Evolutionary conservation across 2,113 vertebrate genomes (phyloP).

Genomic region (Cyprinodon tularosa): DNA sequence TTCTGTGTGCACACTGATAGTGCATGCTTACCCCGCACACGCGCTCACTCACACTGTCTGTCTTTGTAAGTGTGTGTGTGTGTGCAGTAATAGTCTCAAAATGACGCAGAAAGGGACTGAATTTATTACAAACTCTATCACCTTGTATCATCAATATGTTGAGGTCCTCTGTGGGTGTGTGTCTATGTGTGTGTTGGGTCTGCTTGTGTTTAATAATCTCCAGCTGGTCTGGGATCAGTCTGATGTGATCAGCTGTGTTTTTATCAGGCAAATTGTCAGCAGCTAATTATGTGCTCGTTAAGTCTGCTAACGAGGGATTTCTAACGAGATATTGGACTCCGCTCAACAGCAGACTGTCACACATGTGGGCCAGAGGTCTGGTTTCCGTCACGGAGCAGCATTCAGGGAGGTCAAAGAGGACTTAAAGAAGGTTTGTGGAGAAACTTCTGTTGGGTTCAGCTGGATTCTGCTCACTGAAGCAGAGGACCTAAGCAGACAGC

Average conservation of each 20-base stretch:
- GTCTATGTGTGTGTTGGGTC: neutral
- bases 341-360: constrained; percentile 5
- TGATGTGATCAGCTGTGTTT: constrained; percentile 40
- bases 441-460: neutral
- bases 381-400: neutral
- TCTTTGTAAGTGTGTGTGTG: neutral
- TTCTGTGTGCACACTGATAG: too few species aligned
- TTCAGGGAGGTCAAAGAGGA: neutral
- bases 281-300: constrained; percentile 42
- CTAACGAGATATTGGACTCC: constrained; percentile 29
- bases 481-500: neutral
- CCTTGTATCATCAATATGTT: neutral
- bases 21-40: too few species aligned
- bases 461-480: neutral
- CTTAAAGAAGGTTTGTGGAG: neutral
- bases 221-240: constrained; percentile 30
- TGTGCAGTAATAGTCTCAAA: constrained; percentile 1
- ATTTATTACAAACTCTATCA: constrained; percentile 18
- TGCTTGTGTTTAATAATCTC: neutral
- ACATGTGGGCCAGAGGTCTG: neutral
- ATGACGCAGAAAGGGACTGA: constrained; percentile 18
- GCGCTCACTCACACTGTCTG: too few species aligned
- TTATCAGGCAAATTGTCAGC: constrained; percentile 15
- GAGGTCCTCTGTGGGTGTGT: neutral
- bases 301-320: constrained; percentile 21